These are phyloP conservation scores for Ophion slaviceki DNA, from an alignment of 2,888 invertebrate species.

Conservation along the genomic window DNA sequence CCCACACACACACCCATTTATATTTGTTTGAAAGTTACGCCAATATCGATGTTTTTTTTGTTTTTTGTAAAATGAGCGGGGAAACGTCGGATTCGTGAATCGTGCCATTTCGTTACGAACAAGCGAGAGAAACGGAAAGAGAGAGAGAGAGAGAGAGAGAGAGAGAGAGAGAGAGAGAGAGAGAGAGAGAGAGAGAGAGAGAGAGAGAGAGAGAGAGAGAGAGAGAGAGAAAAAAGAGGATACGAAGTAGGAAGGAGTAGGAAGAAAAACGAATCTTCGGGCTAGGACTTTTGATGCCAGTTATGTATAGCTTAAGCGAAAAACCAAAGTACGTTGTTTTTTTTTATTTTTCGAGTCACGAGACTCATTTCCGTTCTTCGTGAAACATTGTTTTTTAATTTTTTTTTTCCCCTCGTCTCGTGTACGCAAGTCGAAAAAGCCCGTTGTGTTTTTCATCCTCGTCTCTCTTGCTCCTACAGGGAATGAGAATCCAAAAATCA, in stretches of 20 bases:
- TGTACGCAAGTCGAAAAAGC: conserved; percentile 21
- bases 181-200: conserved; percentile 15
- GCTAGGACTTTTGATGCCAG: conserved; percentile 58
- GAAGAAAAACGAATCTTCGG: conserved; percentile 29
- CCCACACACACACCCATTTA: background rate
- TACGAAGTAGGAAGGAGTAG: conserved; percentile 3
- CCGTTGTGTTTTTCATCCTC: conserved; percentile 9
- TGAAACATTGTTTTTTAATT: conserved; percentile 20
- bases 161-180: background rate
- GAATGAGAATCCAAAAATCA: conserved; percentile 35
- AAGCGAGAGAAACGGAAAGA: conserved; percentile 27
- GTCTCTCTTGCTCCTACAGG: conserved; percentile 20
- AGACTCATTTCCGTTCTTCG: conserved; percentile 1
- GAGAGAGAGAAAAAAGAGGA: conserved; percentile 2
- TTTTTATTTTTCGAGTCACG: conserved; percentile 24
- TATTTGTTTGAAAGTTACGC: conserved; percentile 39
- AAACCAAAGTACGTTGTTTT: conserved; percentile 62
- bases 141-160: conserved; percentile 6
- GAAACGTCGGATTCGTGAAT: conserved; percentile 53
- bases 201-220: background rate
- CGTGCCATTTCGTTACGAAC: conserved; percentile 62
- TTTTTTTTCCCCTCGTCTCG: conserved; percentile 7
- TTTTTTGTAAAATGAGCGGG: conserved; percentile 34
- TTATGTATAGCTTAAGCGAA: conserved; percentile 63
- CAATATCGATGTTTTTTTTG: conserved; percentile 48